Percentiles rank a stretch among this genome's conserved stretches.
Evolutionary conservation across 2,888 invertebrate species (phyloP).

Genomic region (Rhamnusium bicolor): DNA sequence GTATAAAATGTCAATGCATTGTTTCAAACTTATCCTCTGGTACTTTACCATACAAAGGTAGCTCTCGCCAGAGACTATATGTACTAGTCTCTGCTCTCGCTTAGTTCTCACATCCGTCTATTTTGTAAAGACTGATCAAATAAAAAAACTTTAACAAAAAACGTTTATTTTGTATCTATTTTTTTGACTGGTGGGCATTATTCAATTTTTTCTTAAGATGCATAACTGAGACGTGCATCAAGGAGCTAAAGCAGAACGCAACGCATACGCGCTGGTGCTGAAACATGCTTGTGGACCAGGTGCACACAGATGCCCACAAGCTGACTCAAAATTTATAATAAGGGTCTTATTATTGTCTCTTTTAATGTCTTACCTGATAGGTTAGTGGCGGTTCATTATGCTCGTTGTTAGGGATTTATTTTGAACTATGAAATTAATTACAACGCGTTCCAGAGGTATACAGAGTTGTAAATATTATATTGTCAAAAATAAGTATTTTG

Average conservation of each 20-base stretch:
- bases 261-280: not conserved
- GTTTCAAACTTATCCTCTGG: no score
- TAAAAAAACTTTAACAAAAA: not conserved
- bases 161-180: not conserved
- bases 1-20: no score
- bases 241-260: not conserved
- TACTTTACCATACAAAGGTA: no score
- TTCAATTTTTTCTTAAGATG: not conserved
- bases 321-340: conserved; percentile 3
- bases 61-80: no score
- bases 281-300: conserved; percentile 4
- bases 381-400: not conserved
- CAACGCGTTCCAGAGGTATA: no score
- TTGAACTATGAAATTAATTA: not conserved
- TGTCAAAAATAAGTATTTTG: no score
- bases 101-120: not conserved
- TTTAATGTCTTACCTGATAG: conserved; percentile 11
- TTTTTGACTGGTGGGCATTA: not conserved
- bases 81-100: no score
- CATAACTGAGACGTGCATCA: not conserved
- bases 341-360: conserved; percentile 12
- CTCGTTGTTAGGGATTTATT: not conserved
- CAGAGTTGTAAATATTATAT: no score
- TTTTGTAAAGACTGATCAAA: not conserved
- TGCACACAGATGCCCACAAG: conserved; percentile 30